Conservation (phyloP, 1,140 invertebrate genomes). For the Chionoecetes opilio region DNA sequence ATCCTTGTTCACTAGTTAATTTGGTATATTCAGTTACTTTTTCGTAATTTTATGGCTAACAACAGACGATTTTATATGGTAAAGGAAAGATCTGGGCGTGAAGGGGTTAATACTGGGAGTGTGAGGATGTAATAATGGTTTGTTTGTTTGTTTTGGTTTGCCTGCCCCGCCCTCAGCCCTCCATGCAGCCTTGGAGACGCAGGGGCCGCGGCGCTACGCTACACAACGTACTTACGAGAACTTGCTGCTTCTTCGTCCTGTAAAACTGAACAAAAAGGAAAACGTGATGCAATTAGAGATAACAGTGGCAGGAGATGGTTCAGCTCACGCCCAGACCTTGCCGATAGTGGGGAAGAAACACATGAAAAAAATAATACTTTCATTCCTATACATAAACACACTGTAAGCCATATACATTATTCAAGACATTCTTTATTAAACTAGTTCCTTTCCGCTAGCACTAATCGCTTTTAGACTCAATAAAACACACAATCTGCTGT, state of each 20-base stretch:
- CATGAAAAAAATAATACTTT: conserved; percentile 28
- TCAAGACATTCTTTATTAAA: too few species aligned
- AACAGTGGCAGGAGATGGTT: conserved; percentile 13
- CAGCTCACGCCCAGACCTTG: too few species aligned
- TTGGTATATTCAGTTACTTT: too few species aligned
- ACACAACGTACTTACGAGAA: conserved; percentile 72
- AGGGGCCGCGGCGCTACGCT: conserved; percentile 45
- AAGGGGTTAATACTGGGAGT: not conserved
- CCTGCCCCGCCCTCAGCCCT: not conserved
- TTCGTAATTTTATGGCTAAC: too few species aligned
- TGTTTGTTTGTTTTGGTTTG: too few species aligned
- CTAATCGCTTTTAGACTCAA: too few species aligned
- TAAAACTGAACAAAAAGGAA: conserved; percentile 74
- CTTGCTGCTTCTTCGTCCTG: conserved; percentile 72
- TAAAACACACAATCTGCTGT: too few species aligned
- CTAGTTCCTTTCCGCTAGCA: too few species aligned
- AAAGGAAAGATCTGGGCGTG: too few species aligned
- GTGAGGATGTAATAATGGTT: not conserved
- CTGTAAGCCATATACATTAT: not conserved
- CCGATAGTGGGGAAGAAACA: not conserved
- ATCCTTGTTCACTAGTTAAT: too few species aligned
- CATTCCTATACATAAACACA: not conserved
- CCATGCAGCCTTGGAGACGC: conserved; percentile 47
- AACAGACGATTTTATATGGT: too few species aligned
- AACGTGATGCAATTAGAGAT: conserved; percentile 63